phyloP scores from a whole-genome alignment of 2,888 invertebrate species.

The Erebia aethiops region DNA sequence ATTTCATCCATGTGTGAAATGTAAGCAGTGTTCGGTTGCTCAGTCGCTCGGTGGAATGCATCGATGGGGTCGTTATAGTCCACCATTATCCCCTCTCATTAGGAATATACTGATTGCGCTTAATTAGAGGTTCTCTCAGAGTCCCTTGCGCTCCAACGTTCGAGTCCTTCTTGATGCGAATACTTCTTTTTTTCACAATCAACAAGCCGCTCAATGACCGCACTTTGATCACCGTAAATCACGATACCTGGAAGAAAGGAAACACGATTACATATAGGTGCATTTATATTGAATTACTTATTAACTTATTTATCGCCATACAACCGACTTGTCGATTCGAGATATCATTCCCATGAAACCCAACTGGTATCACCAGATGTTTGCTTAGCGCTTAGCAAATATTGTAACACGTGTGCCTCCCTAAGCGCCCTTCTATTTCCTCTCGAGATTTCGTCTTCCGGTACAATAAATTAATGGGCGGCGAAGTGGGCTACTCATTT shows the following conservation, averaged over 20 bases:
- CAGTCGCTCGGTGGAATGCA: slow-evolving; percentile 73
- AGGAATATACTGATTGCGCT: slow-evolving; percentile 83
- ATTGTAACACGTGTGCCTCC: slow-evolving; percentile 81
- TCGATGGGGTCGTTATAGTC: slow-evolving; percentile 79
- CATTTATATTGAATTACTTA: slow-evolving; percentile 45
- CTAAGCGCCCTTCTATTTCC: slow-evolving; percentile 76
- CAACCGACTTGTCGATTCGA: slow-evolving; percentile 32
- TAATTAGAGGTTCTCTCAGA: slow-evolving; percentile 79
- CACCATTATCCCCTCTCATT: slow-evolving; percentile 81
- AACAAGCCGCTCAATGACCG: slow-evolving; percentile 75
- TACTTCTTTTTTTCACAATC: slow-evolving; percentile 80
- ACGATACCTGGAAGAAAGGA: slow-evolving; percentile 73
- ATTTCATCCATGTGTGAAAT: slow-evolving; percentile 73
- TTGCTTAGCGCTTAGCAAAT: slow-evolving; percentile 77
- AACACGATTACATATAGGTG: slow-evolving; percentile 43
- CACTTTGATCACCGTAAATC: slow-evolving; percentile 77
- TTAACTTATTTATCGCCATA: slow-evolving; percentile 22
- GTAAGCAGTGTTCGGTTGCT: slow-evolving; percentile 67
- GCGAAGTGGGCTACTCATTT: slow-evolving; percentile 59
- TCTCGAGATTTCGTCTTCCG: slow-evolving; percentile 82
- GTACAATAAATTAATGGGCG: slow-evolving; percentile 76
- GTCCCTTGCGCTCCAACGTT: slow-evolving; percentile 70
- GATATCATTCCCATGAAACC: slow-evolving; percentile 49
- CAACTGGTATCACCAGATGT: slow-evolving; percentile 70
- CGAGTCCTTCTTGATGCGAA: slow-evolving; percentile 68